Base-by-base conservation (phyloP, 2,113 vertebrate genomes). In the Ramphastos sulfuratus region DNA sequence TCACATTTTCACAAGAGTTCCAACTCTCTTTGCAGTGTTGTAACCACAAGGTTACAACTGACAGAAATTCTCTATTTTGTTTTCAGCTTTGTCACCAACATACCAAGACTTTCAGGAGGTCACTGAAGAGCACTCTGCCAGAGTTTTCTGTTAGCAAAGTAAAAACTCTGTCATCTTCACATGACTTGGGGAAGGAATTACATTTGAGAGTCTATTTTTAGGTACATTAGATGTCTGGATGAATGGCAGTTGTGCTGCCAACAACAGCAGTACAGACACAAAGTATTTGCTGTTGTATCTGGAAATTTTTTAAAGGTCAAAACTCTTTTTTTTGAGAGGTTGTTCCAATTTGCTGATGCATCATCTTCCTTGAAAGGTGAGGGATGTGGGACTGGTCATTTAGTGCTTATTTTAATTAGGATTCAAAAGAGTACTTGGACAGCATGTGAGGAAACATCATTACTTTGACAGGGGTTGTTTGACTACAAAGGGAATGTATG, bases 261-360 rank as follows among this genome's bases (percentile, higher is more conserved):
- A 56, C 55, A 85, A 30, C 8, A 35, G 23, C 33, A 9, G 1
- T 7, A 20, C 1, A 25, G 60, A 63, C 17, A 39, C 18, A 8
- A 54, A 78, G 7, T 8, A 7, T 42, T 46, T 48, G 37, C 11
- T 77, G 65, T 52, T 31, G 12, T 9, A 4, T 4, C 1, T 19
- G 10, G 31, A 52, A 16, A 24, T 39, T 21, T 12, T 16, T 1
- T 23, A 58, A 65, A 25, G 23, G 24, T 48, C 35, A 17, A 37
- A 75, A 31, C 19, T 4, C 0, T 6, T 52, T 25, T 13, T 46
- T 46, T 44, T 44, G 16, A 17, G 44, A 46, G 42, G 46, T 23
- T 1, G 5, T 46, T 60, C 24, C 14, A 2, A 3, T 48, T 79
- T 89, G 75, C 39, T 25, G 31, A 2, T 28, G 25, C 0, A 0